Base-by-base conservation (phyloP, 30 jellyfish, hydroid and myxozoan genomes). In the Haliclystus octoradiatus region DNA sequence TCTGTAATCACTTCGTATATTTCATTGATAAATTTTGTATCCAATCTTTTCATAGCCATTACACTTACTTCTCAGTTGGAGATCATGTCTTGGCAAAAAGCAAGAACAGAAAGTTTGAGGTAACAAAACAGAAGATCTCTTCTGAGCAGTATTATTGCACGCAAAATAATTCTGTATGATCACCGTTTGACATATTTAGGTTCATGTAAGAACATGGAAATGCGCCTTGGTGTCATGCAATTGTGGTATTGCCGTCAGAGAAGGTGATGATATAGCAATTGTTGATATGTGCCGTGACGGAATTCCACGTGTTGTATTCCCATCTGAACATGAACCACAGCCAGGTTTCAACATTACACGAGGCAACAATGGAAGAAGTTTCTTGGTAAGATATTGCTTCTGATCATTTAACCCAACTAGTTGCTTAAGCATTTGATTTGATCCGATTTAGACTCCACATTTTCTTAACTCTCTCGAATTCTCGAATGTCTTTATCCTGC, bases 221-320 rank as follows among this genome's bases (percentile, higher is more conserved):
- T 85, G 96, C 63, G 89, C 80, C 60, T 64, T 90, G 31, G 96
- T 85, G 9, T 85, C 96, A 3, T 85, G 96, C 32, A 85, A 85
- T 63, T 85, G 96, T 60, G 96, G 94, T 1, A 69, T 85, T 13
- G 96, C 96, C n/a, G 96, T 78, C 0, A 50, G 93, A 50, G 96
- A 85, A 50, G 96, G 96, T 9, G 96, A 85, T 78, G 96, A 85
- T 63, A 94, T 85, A 31, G 64, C 77, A 24, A 83, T 85, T 28
- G 84, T 85, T 24, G 96, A 85, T 68, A 85, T 85, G 96, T 85
- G 96, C 49, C 72, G 96, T 0, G 96, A 78, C 53, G 72, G 61
- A 29, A 75, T 78, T 34, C 96, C 96, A 28, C 61, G 94, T 26
- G 96, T 92, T 13, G 61, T 91, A 27, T 85, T 70, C 68, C 93